These are phyloP conservation scores for Ametastegia equiseti DNA, from an alignment of 2,888 invertebrate species.

Conservation along the genomic window DNA sequence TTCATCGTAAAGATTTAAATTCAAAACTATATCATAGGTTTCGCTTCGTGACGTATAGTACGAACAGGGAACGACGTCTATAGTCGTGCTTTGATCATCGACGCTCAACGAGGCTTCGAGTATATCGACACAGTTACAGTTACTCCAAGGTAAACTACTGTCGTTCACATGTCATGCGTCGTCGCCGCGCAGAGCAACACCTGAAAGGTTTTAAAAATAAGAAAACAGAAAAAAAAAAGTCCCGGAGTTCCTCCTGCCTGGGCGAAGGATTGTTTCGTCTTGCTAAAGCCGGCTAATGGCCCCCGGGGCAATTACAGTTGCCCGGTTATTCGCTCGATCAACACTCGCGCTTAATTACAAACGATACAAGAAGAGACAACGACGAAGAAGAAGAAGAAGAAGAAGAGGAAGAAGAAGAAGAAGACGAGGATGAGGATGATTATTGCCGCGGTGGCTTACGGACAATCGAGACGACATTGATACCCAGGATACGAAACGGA, in stretches of 20 bases:
- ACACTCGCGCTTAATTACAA: neutral
- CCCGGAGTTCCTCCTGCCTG: slow-evolving; percentile 22
- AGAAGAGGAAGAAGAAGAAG: too few relatives aligned
- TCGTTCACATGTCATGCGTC: slow-evolving; percentile 38
- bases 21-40: neutral
- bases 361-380: neutral
- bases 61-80: slow-evolving; percentile 1
- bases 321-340: slow-evolving; percentile 42
- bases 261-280: neutral
- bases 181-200: slow-evolving; percentile 7
- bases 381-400: too few relatives aligned
- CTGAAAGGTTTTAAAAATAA: neutral
- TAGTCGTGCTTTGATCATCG: neutral
- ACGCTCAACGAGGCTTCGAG: neutral
- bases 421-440: too few relatives aligned
- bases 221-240: too few relatives aligned
- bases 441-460: neutral
- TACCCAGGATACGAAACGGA: slow-evolving; percentile 17
- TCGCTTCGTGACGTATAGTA: neutral
- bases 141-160: slow-evolving; percentile 36
- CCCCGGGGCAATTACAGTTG: slow-evolving; percentile 11
- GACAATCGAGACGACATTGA: slow-evolving; percentile 25
- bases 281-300: slow-evolving; percentile 29
- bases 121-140: slow-evolving; percentile 41
- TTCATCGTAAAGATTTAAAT: neutral